Conservation (phyloP, 2,113 vertebrate genomes). For the Lutjanus erythropterus region DNA sequence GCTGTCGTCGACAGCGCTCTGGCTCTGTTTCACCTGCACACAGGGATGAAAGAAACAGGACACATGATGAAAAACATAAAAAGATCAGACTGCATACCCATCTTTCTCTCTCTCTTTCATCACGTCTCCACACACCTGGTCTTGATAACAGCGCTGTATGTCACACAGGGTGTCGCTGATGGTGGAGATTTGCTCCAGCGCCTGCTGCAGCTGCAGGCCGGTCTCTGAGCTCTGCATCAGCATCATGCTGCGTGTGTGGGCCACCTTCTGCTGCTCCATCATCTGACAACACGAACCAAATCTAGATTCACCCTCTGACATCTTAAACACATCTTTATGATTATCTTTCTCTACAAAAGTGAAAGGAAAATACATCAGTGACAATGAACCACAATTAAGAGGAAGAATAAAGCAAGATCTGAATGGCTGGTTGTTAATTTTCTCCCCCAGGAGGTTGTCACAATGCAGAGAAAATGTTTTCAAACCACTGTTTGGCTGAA, state of each 20-base stretch:
- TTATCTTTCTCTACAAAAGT: slow-evolving; percentile 31
- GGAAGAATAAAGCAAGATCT: slow-evolving; percentile 41
- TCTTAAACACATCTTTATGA: slow-evolving; percentile 30
- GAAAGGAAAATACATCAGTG: slow-evolving; percentile 18
- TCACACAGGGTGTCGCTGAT: slow-evolving; percentile 76
- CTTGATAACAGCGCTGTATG: slow-evolving; percentile 71
- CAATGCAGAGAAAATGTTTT: slow-evolving; percentile 48
- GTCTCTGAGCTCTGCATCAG: slow-evolving; percentile 56
- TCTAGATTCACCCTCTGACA: neutral
- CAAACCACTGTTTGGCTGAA: slow-evolving; percentile 48
- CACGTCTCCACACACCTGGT: slow-evolving; percentile 70
- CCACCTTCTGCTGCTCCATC: slow-evolving; percentile 77
- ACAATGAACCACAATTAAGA: slow-evolving; percentile 52
- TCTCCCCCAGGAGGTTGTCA: slow-evolving; percentile 63
- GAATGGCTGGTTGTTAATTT: slow-evolving; percentile 51
- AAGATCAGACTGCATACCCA: neutral
- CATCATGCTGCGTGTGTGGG: slow-evolving; percentile 67
- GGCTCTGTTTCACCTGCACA: slow-evolving; percentile 65
- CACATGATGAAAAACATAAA: neutral
- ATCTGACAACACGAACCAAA: slow-evolving; percentile 75
- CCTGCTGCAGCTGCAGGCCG: slow-evolving; percentile 76
- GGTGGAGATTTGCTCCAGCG: slow-evolving; percentile 80
- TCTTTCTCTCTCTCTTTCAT: neutral
- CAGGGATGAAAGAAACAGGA: neutral
- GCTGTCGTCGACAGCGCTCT: slow-evolving; percentile 53